phyloP scores from a whole-genome alignment of 2,113 vertebrate species.

The Ranitomeya variabilis region DNA sequence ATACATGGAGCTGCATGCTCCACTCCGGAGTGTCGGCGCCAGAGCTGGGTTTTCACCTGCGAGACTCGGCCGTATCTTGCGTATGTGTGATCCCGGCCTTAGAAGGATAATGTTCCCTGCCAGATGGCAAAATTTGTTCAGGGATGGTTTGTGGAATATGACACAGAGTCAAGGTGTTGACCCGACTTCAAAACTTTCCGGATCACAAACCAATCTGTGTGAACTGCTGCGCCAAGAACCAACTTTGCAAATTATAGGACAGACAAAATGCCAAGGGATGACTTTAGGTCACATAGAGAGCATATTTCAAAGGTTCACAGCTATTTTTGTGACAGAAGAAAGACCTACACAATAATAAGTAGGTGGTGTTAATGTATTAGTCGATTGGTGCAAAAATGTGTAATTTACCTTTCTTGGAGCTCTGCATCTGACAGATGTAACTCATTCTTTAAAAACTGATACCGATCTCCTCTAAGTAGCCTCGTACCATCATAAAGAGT shows the following conservation, averaged over 20 bases:
- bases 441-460: constrained; percentile 81
- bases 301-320: background rate
- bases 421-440: constrained; percentile 82
- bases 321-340: no score
- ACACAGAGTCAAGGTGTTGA: no score
- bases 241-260: background rate
- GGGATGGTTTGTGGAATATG: no score
- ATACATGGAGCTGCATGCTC: no score
- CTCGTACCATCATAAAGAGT: constrained; percentile 91
- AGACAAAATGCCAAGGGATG: background rate
- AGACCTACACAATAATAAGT: no score
- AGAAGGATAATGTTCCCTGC: background rate
- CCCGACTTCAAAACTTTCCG: no score
- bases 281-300: background rate
- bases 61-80: no score
- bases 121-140: background rate
- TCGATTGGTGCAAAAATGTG: background rate
- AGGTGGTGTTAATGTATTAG: background rate
- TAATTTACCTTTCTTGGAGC: constrained; percentile 81
- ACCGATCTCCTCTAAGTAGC: constrained; percentile 88
- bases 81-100: no score
- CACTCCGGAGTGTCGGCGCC: no score
- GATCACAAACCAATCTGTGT: background rate
- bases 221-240: background rate
- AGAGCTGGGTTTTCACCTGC: no score